A percentile compares a stretch with the other conserved stretches of the same genome.
Conservation (phyloP, 2,113 vertebrate species). For the Pterocles gutturalis region DNA sequence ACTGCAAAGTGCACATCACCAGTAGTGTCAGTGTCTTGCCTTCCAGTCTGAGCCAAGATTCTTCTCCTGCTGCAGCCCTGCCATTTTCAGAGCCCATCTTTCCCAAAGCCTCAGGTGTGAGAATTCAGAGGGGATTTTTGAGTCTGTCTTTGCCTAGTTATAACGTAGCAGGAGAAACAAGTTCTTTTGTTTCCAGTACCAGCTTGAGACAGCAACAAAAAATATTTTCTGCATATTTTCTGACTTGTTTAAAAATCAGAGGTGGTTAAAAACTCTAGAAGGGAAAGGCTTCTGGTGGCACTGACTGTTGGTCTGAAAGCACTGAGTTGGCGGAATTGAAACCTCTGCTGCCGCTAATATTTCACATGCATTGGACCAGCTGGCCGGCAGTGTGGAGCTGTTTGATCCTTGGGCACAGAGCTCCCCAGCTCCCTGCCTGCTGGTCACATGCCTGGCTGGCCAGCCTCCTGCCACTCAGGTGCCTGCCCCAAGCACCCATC, state of each 20-base stretch:
- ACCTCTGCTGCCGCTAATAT: accelerated
- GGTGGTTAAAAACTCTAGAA: not conserved
- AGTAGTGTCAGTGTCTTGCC: not conserved
- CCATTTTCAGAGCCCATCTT: not conserved
- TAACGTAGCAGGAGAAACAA: not conserved
- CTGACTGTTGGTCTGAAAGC: not conserved
- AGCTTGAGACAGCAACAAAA: not conserved
- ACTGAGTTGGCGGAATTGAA: not conserved
- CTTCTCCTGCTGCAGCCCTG: not conserved
- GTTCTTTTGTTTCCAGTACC: not conserved
- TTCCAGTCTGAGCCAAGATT: not conserved
- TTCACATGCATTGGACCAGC: accelerated
- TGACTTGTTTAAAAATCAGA: not conserved
- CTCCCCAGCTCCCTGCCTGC: not conserved
- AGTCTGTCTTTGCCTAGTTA: not conserved
- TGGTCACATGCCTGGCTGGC: accelerated
- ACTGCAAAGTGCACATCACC: accelerated
- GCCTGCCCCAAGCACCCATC: accelerated
- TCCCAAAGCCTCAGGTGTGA: not conserved
- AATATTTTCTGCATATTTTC: not conserved
- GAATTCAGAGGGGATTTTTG: not conserved
- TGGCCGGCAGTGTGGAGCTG: not conserved
- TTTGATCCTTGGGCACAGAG: accelerated
- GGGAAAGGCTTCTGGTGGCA: not conserved
- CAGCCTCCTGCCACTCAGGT: accelerated